These are phyloP conservation scores for Plagodis dolabraria DNA, from an alignment of 2,888 invertebrate genomes.

Conservation along the genomic window DNA sequence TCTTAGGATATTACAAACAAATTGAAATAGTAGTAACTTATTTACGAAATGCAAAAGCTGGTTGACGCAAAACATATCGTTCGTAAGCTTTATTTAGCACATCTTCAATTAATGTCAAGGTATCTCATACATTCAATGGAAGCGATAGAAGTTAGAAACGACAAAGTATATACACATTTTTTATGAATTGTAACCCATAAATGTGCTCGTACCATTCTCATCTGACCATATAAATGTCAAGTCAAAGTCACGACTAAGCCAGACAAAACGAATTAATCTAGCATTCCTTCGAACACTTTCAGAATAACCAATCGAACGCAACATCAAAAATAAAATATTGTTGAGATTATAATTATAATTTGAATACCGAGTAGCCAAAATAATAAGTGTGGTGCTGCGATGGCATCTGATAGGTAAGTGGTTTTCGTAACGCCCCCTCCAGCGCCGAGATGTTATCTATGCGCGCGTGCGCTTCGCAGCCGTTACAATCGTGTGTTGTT, in stretches of 20 bases:
- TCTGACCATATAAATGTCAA: constrained; percentile 31
- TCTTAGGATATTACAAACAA: too few relatives aligned
- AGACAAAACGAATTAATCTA: constrained; percentile 44
- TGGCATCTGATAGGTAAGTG: constrained; percentile 80
- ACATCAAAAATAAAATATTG: constrained; percentile 52
- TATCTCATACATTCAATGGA: background rate
- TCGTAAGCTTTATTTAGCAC: background rate
- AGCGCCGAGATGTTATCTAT: constrained; percentile 69
- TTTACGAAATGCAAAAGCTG: background rate
- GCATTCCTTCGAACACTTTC: constrained; percentile 44
- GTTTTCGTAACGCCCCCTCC: constrained; percentile 80
- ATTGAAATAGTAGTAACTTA: too few relatives aligned
- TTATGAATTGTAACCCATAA: constrained; percentile 18
- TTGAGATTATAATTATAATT: constrained; percentile 59
- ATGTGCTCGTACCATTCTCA: constrained; percentile 26
- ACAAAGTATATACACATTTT: background rate
- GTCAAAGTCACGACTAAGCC: constrained; percentile 35
- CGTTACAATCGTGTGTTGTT: constrained; percentile 55
- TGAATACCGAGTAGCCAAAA: constrained; percentile 76
- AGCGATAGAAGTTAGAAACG: too few relatives aligned
- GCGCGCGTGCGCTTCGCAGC: constrained; percentile 64
- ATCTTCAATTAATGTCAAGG: constrained; percentile 18
- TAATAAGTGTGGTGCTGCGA: constrained; percentile 69
- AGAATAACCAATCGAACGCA: constrained; percentile 47
- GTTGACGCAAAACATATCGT: background rate